phyloP scores from a whole-genome alignment of 2,888 invertebrate genomes.

The Drosophila limbata region DNA sequence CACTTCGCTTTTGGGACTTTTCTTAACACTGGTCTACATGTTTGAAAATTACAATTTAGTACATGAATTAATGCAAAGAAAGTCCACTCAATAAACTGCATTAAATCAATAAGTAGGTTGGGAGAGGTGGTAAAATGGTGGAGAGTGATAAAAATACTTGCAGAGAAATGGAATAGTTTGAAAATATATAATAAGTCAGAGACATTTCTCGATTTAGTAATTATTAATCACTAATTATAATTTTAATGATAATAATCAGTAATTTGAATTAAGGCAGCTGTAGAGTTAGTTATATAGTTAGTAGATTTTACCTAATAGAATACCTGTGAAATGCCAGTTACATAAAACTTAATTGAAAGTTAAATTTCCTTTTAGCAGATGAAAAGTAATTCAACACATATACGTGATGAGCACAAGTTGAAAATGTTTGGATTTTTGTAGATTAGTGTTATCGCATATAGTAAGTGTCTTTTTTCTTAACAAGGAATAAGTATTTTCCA shows the following conservation, averaged over 20 bases:
- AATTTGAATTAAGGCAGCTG: no score
- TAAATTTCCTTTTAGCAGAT: background rate
- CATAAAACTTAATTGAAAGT: background rate
- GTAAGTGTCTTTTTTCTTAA: conserved; percentile 4
- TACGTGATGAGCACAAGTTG: background rate
- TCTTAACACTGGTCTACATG: conserved; percentile 25
- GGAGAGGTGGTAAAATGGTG: background rate
- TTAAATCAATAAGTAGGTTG: background rate
- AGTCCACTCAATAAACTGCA: background rate
- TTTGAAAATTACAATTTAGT: background rate
- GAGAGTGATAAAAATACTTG: no score
- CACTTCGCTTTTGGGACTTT: background rate
- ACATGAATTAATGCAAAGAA: background rate
- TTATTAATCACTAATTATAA: no score
- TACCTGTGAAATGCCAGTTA: no score
- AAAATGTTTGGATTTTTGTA: conserved; percentile 11
- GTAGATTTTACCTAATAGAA: no score
- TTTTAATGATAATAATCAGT: no score
- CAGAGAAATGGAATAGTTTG: no score
- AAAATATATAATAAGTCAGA: no score
- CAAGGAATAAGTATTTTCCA: background rate
- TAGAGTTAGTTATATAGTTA: no score
- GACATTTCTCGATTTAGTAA: no score
- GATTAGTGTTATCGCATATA: conserved; percentile 18
- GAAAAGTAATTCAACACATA: background rate